These are phyloP conservation scores for Drosophila paramelanica DNA, from an alignment of 2,888 invertebrate genomes.

Conservation along the genomic window DNA sequence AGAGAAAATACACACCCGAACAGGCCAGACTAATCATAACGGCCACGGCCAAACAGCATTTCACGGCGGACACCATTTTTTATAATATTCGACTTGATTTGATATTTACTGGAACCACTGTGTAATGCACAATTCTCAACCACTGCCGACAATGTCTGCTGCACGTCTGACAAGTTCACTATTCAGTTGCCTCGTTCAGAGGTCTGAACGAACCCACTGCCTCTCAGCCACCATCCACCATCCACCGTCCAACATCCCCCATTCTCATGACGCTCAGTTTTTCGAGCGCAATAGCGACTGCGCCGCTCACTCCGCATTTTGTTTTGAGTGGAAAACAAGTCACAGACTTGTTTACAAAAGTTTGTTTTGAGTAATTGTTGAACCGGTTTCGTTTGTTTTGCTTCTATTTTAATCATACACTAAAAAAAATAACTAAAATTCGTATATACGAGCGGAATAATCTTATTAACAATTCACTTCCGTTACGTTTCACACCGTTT, in stretches of 20 bases:
- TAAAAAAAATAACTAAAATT: neutral
- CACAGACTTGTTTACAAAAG: neutral
- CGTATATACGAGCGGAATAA: neutral
- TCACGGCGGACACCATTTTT: slow-evolving; percentile 66
- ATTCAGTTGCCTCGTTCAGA: slow-evolving; percentile 23
- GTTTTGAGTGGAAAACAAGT: slow-evolving; percentile 44
- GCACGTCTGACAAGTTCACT: slow-evolving; percentile 65
- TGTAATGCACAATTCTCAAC: slow-evolving; percentile 41
- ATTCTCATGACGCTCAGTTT: slow-evolving; percentile 14
- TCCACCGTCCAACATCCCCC: slow-evolving; percentile 20
- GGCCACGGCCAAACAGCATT: slow-evolving; percentile 75
- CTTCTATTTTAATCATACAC: neutral
- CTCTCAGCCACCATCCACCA: neutral
- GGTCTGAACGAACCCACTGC: slow-evolving; percentile 11
- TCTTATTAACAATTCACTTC: neutral
- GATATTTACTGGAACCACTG: slow-evolving; percentile 4
- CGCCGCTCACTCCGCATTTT: slow-evolving; percentile 23
- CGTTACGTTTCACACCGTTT: neutral
- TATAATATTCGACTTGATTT: slow-evolving; percentile 1
- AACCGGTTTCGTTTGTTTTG: slow-evolving; percentile 19
- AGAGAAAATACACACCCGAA: slow-evolving; percentile 55
- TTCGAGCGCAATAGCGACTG: slow-evolving; percentile 27
- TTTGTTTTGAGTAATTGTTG: slow-evolving; percentile 9
- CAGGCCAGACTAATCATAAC: slow-evolving; percentile 65
- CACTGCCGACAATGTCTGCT: slow-evolving; percentile 60